Evolutionary conservation across 64 coral and sea anemone species (phyloP).

Genomic region (Montipora sp.): DNA sequence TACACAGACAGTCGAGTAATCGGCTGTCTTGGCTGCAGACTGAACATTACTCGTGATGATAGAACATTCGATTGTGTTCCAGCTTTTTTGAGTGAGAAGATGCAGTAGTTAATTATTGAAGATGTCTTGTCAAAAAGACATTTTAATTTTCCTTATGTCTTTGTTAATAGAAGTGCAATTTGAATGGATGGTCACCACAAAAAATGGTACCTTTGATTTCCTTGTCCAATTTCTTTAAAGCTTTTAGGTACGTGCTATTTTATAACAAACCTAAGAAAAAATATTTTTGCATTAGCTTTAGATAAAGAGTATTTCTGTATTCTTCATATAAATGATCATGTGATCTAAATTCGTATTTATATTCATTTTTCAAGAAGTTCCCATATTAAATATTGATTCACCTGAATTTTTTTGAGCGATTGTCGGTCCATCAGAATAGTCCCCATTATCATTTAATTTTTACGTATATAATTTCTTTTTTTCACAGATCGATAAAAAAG

Average conservation of each 20-base stretch:
- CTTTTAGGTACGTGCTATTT: no score
- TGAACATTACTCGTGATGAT: background rate
- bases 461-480: background rate
- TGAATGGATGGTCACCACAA: background rate
- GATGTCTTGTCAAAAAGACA: background rate
- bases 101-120: background rate
- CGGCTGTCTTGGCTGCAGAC: background rate
- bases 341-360: background rate
- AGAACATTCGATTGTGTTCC: background rate
- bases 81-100: background rate
- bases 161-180: conserved; percentile 22
- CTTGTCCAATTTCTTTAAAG: background rate
- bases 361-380: conserved; percentile 14
- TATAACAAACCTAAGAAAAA: background rate
- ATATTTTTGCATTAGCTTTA: no score
- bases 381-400: conserved; percentile 31
- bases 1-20: no score
- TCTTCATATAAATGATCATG: no score
- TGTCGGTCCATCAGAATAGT: conserved; percentile 12
- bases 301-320: no score
- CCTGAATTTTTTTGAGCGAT: conserved; percentile 7
- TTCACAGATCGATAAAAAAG: conserved; percentile 28
- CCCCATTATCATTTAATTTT: conserved; percentile 13
- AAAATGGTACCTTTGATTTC: background rate
- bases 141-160: conserved; percentile 24